A percentile compares a stretch with the other conserved stretches of the same genome.
Evolutionary conservation across 2,797 vertebrate genomes (phyloP).

Genomic region (Microctenopoma steveboyesi): DNA sequence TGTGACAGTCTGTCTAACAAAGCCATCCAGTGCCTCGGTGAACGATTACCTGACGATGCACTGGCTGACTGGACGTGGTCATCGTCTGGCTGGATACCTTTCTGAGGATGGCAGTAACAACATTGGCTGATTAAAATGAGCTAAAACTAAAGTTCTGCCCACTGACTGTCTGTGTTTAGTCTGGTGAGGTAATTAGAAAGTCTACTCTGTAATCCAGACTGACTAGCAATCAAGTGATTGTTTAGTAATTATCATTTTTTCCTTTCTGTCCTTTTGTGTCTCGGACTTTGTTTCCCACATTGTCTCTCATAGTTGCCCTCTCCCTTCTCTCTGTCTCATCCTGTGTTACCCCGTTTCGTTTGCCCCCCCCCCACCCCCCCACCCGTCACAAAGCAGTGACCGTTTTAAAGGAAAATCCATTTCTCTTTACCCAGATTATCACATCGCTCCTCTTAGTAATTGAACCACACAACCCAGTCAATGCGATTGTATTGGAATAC

Average conservation of each 20-base stretch:
- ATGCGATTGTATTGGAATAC: slow-evolving; percentile 69
- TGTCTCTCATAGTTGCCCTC: neutral
- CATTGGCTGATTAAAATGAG: slow-evolving; percentile 8
- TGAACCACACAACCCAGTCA: slow-evolving; percentile 49
- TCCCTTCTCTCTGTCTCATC: slow-evolving; percentile 13
- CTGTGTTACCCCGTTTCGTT: neutral
- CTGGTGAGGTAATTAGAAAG: slow-evolving; percentile 46
- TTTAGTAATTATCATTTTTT: slow-evolving; percentile 41
- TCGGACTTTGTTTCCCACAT: slow-evolving; percentile 17
- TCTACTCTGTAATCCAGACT: slow-evolving; percentile 48
- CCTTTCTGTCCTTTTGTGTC: slow-evolving; percentile 8
- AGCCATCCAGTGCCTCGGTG: neutral
- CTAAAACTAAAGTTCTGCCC: neutral
- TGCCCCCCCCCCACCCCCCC: neutral
- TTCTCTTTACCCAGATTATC: slow-evolving; percentile 70
- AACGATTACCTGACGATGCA: no score
- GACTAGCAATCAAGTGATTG: slow-evolving; percentile 62
- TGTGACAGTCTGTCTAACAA: neutral
- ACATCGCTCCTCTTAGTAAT: slow-evolving; percentile 64
- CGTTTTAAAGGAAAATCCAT: slow-evolving; percentile 68
- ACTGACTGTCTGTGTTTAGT: slow-evolving; percentile 13
- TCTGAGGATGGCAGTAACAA: neutral
- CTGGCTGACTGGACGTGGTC: neutral
- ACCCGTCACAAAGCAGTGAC: slow-evolving; percentile 23
- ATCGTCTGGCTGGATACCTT: neutral